phyloP scores from a whole-genome alignment of 1,140 invertebrate species.

The Meloidogyne chitwoodi region DNA sequence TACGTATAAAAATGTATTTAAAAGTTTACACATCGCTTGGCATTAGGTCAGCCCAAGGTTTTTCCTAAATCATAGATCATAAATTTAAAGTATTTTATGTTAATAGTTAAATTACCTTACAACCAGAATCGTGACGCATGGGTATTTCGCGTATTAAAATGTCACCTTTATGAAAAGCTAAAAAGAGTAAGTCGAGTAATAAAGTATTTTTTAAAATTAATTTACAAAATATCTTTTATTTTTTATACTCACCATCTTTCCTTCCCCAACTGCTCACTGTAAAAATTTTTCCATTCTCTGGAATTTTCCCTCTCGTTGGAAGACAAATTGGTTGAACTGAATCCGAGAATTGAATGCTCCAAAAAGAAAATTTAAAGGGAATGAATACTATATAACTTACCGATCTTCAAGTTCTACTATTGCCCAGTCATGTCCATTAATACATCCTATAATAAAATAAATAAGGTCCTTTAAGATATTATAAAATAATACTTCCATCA shows the following conservation, averaged over 20 bases:
- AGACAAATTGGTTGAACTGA: slow-evolving; percentile 31
- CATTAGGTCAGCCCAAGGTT: slow-evolving; percentile 33
- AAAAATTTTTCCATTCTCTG: slow-evolving; percentile 4
- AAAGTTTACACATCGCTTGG: slow-evolving; percentile 16
- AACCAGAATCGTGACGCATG: slow-evolving; percentile 34
- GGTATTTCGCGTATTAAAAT: slow-evolving; percentile 44
- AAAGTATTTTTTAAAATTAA: background rate
- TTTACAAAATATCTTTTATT: background rate
- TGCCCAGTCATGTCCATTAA: slow-evolving; percentile 29
- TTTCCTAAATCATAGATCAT: background rate
- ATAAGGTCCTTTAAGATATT: background rate
- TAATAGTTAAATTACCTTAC: slow-evolving; percentile 8
- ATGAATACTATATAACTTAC: background rate
- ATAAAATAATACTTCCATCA: slow-evolving; percentile 13
- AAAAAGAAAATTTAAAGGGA: background rate
- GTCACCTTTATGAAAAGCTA: slow-evolving; percentile 28
- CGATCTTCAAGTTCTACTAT: slow-evolving; percentile 6
- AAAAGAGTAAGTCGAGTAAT: slow-evolving; percentile 7
- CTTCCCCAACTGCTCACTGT: slow-evolving; percentile 31
- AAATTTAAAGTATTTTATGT: background rate
- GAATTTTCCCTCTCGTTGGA: background rate
- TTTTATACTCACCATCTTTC: slow-evolving; percentile 15
- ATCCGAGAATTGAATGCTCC: slow-evolving; percentile 6
- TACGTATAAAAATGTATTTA: too few relatives aligned
- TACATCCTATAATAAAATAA: slow-evolving; percentile 3